Evolutionary conservation across 2,888 invertebrate species (phyloP).

Genomic region (Epistrophe grossulariae): DNA sequence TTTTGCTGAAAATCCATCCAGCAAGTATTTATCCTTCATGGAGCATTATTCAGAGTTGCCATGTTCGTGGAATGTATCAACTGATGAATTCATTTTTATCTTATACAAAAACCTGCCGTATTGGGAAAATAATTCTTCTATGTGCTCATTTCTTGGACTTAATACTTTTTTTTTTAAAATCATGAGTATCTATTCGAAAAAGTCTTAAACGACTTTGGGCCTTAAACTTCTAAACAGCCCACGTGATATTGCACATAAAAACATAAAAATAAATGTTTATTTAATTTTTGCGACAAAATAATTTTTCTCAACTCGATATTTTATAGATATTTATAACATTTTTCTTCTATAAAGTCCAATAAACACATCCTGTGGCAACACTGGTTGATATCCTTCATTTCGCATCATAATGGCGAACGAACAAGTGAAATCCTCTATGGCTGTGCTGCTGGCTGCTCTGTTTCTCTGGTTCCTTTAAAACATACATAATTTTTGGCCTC

Average conservation of each 20-base stretch:
- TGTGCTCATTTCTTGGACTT: too few relatives aligned
- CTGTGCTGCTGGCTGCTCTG: neutral
- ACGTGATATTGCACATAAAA: too few relatives aligned
- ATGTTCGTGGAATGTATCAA: neutral
- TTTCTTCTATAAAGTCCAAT: too few relatives aligned
- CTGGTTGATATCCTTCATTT: constrained; percentile 41
- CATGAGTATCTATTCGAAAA: too few relatives aligned
- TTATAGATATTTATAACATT: too few relatives aligned
- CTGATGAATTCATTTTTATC: neutral
- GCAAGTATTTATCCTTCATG: constrained; percentile 51
- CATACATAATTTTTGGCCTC: constrained; percentile 31
- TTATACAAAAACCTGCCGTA: neutral
- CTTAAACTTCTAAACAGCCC: too few relatives aligned
- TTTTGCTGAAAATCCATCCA: constrained; percentile 10
- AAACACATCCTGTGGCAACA: neutral
- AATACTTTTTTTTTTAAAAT: too few relatives aligned
- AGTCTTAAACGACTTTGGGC: too few relatives aligned
- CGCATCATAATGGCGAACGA: constrained; percentile 16
- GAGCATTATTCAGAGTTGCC: neutral
- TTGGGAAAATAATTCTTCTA: too few relatives aligned
- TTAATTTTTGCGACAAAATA: too few relatives aligned
- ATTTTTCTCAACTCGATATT: too few relatives aligned
- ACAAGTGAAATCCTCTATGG: constrained; percentile 32
- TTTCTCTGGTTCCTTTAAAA: constrained; percentile 3
- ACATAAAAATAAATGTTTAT: too few relatives aligned